Base-by-base conservation (phyloP, 2,888 invertebrate species). In the Steinernema hermaphroditum region DNA sequence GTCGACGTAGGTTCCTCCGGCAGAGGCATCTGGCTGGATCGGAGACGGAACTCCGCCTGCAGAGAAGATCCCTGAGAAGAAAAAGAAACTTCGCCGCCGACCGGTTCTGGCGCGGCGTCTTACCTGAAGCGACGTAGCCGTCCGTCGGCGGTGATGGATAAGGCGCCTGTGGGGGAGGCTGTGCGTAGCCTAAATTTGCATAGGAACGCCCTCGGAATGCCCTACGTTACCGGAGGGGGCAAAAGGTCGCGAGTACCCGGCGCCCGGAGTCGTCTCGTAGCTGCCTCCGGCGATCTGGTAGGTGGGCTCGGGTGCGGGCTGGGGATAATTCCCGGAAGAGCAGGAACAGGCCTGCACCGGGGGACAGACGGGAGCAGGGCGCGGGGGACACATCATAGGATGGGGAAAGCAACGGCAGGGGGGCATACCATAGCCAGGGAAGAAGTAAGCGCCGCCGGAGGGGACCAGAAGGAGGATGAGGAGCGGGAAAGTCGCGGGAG, bases 401-500 rank as follows among this genome's bases (percentile, higher is more conserved):
- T 37, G 37, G 37, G 54, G 54, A 27, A 54, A 54, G 54, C 54
- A 54, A 4, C 54, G 54, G 54, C 54, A 54, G 24, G 54, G 54
- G 6, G 54, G 54, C 54, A 54, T 54, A 4, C 54, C 27, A 22
- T 12, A 12, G 14, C 54, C 54, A 22, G 24, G 24, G 54, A 22
- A 27, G 27, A 22, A 54, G 54, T 24, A 54, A 24, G 54, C 54
- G 54, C 27, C 54, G 54, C 27, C 27, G 2, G 54, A 54, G 54
- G 22, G 19, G 24, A 27, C 22, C 9, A 54, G 19, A 22, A 54
- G 54, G 54, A 54, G 54, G 14, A 54, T 22, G 22, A 16, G n/a
- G 54, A 54, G 27, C 6, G 27, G 24, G 6, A 22, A 22, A 27
- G 27, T 16, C 27, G 54, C 24, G 54, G 54, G 27, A 22, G 19